Evolutionary conservation across 2,888 invertebrate species (phyloP), one percentile per base, ranked within the genome.

Genomic region (Leucoma salicis): DNA sequence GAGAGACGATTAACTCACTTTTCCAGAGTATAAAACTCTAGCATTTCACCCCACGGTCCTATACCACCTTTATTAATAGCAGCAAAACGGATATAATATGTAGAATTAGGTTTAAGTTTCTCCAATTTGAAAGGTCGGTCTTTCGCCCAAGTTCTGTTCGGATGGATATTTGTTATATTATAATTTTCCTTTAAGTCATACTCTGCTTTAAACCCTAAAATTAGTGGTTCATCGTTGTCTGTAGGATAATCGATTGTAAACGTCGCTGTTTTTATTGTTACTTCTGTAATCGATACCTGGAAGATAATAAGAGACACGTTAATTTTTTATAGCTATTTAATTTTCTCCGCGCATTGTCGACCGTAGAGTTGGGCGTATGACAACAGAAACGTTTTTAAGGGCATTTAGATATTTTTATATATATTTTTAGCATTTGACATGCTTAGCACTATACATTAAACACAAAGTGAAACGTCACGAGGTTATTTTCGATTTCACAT

Each of bases 121-220:
- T 82, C 78, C 31, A 89, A 53, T 33, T 63, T 82, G 37, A 62
- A 81, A 0, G 76, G 73, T 38, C 75, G 67, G 4, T 75, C 71
- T 3, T 68, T 41, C 24, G 82, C 69, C 86, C 88, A 89, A 13
- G 84, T 86, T 40, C 86, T 70, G 42, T 81, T 84, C 0, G 53
- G 56, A 24, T 88, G 86, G 14, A 86, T 82, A 44, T 78, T 57
- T 6, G 82, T 85, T 2, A 78, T 49, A 6, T 76, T 65, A 34
- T 74, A 87, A 42, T 74, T 81, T 0, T 63, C 66, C 1, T 46
- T 46, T 38, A 71, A 67, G 15, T 89, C 87, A 38, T 88, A 89
- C 48, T 81, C 80, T 0, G 82, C 75, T 5, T 67, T 74, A 46
- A 67, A 82, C 0, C 83, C 88, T 13, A 74, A 58, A 3, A 85